Conservation (phyloP, 1,140 invertebrate species). For the Aphidius ervi region DNA sequence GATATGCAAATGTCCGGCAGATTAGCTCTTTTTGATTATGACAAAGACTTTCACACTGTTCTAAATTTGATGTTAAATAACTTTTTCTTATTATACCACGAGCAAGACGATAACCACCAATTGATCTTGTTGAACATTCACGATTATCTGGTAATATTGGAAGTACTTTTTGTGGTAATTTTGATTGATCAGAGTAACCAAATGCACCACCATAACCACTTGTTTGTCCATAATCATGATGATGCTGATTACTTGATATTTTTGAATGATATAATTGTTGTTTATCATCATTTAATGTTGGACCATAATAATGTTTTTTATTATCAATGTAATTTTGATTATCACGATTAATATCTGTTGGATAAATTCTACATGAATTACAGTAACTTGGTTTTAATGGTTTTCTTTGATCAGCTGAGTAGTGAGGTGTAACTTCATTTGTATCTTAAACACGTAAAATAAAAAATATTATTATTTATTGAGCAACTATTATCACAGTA, state of each 20-base stretch:
- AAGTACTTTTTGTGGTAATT: constrained; percentile 9
- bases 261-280: constrained; percentile 7
- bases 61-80: constrained; percentile 60
- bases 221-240: constrained; percentile 29
- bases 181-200: constrained; percentile 34
- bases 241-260: constrained; percentile 12
- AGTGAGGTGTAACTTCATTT: constrained; percentile 28
- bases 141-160: constrained; percentile 23
- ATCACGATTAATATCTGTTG: constrained; percentile 35
- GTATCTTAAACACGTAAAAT: constrained; percentile 14
- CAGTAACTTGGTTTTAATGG: constrained; percentile 19
- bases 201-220: constrained; percentile 40
- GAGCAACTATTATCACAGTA: too few relatives aligned
- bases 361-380: too few relatives aligned
- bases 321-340: constrained; percentile 38
- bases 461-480: not conserved
- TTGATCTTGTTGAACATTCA: constrained; percentile 65
- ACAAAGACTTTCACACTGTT: constrained; percentile 71
- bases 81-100: constrained; percentile 63
- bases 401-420: constrained; percentile 23
- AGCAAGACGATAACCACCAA: constrained; percentile 68
- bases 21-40: constrained; percentile 65
- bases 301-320: not conserved
- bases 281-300: constrained; percentile 9
- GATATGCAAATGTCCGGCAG: constrained; percentile 72